Evolutionary conservation across 2,888 invertebrate species (phyloP), one percentile per base, ranked within the genome.

Genomic region (Drosophila diplacantha): DNA sequence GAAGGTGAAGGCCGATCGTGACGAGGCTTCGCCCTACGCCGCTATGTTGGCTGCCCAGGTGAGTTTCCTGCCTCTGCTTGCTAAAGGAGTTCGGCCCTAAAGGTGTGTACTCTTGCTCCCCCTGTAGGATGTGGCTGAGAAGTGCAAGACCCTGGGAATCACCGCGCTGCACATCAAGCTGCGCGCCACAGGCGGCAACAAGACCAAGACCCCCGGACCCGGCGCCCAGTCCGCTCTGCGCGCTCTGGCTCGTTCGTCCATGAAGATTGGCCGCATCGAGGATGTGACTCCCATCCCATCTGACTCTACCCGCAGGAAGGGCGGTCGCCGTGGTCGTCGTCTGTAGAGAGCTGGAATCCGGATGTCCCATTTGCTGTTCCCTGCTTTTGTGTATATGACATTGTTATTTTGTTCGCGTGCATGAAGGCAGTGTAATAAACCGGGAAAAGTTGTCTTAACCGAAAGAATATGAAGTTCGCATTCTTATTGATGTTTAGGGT

Each of bases 261-360:
- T 99, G 97, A 99, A 99, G 90, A 99, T 99, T 89, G 99, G 99
- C 53, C 94, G 99, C 85, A 99, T 99, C 88, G 98, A 96, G 90
- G 99, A 99, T 91, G 99, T 99, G 7, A 99, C 99, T 16, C 99
- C 99, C 26, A 99, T 99, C 89, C 99, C 99, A 85, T 97, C 98
- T 61, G 99, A 99, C 90, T 95, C 97, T 74, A 99, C 99, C 61
- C 94, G 99, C 88, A 97, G 99, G 93, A 99, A 99, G 96, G 99
- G 99, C 88, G 99, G 99, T 90, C 94, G 99, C 88, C 95, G 99
- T 91, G 99, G 99, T 91, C 95, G 99, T 90, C 94, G 99, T 91
- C 93, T 99, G 93, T 99, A 98, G 92, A 41, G 9, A 29, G 37
- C 11, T 11, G 12, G 5, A 37, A n/a, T 38, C 58, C 31, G 55